phyloP scores from a whole-genome alignment of 2,888 invertebrate species.

The Apodemia hepburni region DNA sequence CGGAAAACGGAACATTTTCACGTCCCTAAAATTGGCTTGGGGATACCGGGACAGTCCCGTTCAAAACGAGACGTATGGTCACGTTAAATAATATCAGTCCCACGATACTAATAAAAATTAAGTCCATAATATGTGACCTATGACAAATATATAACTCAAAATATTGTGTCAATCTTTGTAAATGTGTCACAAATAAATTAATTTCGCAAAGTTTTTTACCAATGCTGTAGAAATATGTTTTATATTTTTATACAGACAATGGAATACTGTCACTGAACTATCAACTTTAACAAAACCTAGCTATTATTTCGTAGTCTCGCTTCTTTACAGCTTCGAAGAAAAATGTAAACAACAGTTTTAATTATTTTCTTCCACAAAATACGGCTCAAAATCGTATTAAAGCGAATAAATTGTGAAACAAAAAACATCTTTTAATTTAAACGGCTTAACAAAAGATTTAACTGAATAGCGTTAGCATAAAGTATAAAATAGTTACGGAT shows the following conservation, averaged over 20 bases:
- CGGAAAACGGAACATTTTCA: too few species aligned
- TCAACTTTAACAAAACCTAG: background rate
- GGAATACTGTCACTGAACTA: background rate
- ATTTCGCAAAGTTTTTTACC: background rate
- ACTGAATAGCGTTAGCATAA: background rate
- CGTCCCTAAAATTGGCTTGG: too few species aligned
- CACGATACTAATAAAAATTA: too few species aligned
- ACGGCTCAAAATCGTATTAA: conserved; percentile 6
- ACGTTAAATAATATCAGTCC: too few species aligned
- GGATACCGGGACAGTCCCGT: too few species aligned
- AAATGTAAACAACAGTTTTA: conserved; percentile 4
- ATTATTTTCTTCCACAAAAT: conserved; percentile 11
- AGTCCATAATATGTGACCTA: too few species aligned
- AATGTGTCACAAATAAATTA: background rate
- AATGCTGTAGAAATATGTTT: background rate
- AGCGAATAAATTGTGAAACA: conserved; percentile 9
- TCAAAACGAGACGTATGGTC: too few species aligned
- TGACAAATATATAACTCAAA: too few species aligned
- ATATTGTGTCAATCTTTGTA: background rate
- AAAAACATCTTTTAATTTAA: conserved; percentile 6
- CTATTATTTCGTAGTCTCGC: conserved; percentile 10
- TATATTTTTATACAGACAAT: background rate
- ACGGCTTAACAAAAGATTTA: background rate
- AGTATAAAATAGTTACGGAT: background rate
- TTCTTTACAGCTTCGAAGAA: conserved; percentile 1